Conservation (phyloP, 2,888 invertebrate species). For the Callimorpha dominula region DNA sequence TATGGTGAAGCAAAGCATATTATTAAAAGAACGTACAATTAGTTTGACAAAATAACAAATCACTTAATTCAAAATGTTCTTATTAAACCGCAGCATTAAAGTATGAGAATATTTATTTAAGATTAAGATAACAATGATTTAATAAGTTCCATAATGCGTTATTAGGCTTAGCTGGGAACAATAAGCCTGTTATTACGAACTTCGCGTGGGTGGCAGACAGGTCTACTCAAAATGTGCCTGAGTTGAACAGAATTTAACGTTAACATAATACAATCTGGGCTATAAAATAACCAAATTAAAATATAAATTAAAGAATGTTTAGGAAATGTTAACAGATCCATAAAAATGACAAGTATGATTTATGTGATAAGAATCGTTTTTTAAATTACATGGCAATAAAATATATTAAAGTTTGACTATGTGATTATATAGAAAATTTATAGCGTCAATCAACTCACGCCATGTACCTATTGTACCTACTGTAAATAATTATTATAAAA, state of each 20-base stretch:
- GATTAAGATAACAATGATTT: conserved; percentile 39
- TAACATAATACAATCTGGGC: conserved; percentile 19
- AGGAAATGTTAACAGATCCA: conserved; percentile 36
- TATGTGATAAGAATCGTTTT: conserved; percentile 34
- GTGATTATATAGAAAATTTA: conserved; percentile 40
- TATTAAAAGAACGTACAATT: conserved; percentile 3
- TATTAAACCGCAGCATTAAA: background rate
- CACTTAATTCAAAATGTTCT: background rate
- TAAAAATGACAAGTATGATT: conserved; percentile 44
- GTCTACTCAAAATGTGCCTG: conserved; percentile 41
- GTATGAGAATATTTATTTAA: conserved; percentile 21
- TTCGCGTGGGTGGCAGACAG: conserved; percentile 49
- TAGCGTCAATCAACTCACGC: conserved; percentile 14
- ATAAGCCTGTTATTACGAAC: conserved; percentile 51
- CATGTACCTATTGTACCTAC: too few species aligned
- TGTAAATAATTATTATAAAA: conserved; percentile 1
- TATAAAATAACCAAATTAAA: conserved; percentile 28
- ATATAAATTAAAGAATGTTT: conserved; percentile 25
- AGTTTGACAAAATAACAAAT: background rate
- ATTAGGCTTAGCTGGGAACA: conserved; percentile 53
- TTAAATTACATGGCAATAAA: conserved; percentile 37
- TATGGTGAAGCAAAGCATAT: background rate
- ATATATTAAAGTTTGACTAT: conserved; percentile 19
- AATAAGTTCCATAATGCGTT: conserved; percentile 32
- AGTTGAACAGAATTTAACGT: conserved; percentile 39